Percentiles rank a stretch among this genome's conserved stretches.
Evolutionary conservation across 2,113 vertebrate genomes (phyloP).

Genomic region (Tinamus guttatus): DNA sequence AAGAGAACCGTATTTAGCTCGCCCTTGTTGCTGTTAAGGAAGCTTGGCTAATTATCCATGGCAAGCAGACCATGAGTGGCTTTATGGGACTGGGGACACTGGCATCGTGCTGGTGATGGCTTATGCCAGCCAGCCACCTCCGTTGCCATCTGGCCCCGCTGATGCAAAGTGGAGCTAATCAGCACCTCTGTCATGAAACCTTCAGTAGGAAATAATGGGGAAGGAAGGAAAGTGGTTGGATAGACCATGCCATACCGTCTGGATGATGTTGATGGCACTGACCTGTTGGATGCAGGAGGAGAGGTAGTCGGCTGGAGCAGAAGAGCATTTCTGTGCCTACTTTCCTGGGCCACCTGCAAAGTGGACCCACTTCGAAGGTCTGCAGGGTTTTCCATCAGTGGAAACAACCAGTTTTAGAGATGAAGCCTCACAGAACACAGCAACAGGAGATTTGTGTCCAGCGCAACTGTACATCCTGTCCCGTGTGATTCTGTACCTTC

Average conservation of each 20-base stretch:
- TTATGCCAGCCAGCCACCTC: rapidly evolving
- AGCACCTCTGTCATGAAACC: not conserved
- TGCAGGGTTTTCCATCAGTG: rapidly evolving
- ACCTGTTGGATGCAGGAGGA: rapidly evolving
- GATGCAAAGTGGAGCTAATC: not conserved
- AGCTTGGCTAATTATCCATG: not conserved
- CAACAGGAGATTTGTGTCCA: rapidly evolving
- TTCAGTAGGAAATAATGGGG: not conserved
- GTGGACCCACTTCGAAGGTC: not conserved
- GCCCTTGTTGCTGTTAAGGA: not conserved
- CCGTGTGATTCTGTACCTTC: not conserved
- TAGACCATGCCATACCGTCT: not conserved
- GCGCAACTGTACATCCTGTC: rapidly evolving
- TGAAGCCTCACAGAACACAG: not conserved
- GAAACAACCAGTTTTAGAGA: not conserved
- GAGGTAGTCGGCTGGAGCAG: not conserved
- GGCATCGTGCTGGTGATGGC: not conserved
- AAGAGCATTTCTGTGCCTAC: not conserved
- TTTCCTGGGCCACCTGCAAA: not conserved
- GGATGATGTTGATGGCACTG: rapidly evolving
- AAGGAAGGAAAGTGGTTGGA: not conserved
- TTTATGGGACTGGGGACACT: not conserved
- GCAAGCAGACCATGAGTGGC: not conserved
- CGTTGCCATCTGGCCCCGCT: not conserved
- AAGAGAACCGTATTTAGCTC: not conserved